Base-by-base conservation (phyloP, 2,113 vertebrate genomes). In the Entomyzon cyanotis region DNA sequence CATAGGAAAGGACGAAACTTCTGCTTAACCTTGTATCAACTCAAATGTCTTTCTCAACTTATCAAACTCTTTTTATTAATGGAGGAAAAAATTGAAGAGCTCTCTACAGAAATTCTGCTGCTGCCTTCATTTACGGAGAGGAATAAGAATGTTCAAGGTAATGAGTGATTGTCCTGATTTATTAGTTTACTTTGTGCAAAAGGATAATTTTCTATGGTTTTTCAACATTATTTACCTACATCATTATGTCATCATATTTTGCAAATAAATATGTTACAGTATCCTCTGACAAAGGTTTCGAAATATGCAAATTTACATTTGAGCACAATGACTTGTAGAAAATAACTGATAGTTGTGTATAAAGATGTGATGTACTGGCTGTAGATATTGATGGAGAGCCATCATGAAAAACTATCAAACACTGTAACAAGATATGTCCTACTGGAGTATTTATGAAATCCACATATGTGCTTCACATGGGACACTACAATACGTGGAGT, bases 11-110 rank as follows among this genome's bases (percentile, higher is more conserved):
- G 83, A 89, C 97, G 97, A 62, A 98, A 96, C 85, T 97, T 98
- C 93, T 98, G 97, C 91, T 97, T 99, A 85, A 99, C 98, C 15
- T 97, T 98, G 53, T 97, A 99, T 97, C 99, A 99, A 95, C 97
- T 99, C 84, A 98, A 91, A 93, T 98, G 98, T 65, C 97, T 99
- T 94, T 98, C 98, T 75, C 97, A 98, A 87, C 97, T 99, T 68
- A 96, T 97, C 90, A 97, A 97, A 89, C 97, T 97, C 16, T 97
- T 99, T 88, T 96, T 99, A 96, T 93, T 97, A 59, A 98, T 99
- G 97, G 99, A 99, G 97, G 97, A 97, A 75, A 96, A 94, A 47
- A 93, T 99, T 63, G 97, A 98, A 95, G 98, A 99, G 64, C 86
- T 99, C 65, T 97, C 98, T 56, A 91, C 98, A 18, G 98, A 98